Evolutionary conservation across 2,113 vertebrate species (phyloP), one percentile per base, ranked within the genome.

Genomic region (Plestiodon gilberti): DNA sequence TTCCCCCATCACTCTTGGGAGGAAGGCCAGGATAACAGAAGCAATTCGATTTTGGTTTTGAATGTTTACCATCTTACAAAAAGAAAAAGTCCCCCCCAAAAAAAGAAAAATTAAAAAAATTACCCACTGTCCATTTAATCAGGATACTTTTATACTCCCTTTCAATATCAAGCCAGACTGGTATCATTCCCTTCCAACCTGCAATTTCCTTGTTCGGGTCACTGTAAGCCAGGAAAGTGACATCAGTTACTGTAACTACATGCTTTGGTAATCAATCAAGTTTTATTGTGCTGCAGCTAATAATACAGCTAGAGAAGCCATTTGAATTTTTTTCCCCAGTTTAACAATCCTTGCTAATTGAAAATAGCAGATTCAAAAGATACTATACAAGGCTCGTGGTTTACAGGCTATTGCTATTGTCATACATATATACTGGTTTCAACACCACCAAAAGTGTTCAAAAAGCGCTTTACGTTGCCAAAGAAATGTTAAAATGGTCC

Each of bases 301-400:
- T 87, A 90, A 86, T 1, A 43, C 88, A n/a, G 78, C 86, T 90
- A 83, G 73, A 20, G 90, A 82, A 91, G 90, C 90, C 89, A 88
- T 87, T 94, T 83, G 88, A 93, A 86, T 70, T 76, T 93, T 89
- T 91, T 89, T 91, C 78, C 87, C 89, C 88, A 77, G 55, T 92
- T 94, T 95, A 95, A 95, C 89, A 92, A 93, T 89, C 92, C 77
- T 91, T 87, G 87, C 74, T 94, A 90, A 92, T 83, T 93, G 90
- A 91, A 95, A 95, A 90, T 77, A 70, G 80, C 71, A 85, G 5
- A 5, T 89, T 74, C 70, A 48, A 77, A 76, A 82, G 20, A 65
- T 83, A 5, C 64, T 78, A 84, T 75, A 67, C 20, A 43, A 7
- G 20, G 25, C 13, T 57, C 4, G 25, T 14, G 1, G 17, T 76